Conservation (phyloP, 2,797 vertebrate genomes). For the Hyperoplus lanceolatus region DNA sequence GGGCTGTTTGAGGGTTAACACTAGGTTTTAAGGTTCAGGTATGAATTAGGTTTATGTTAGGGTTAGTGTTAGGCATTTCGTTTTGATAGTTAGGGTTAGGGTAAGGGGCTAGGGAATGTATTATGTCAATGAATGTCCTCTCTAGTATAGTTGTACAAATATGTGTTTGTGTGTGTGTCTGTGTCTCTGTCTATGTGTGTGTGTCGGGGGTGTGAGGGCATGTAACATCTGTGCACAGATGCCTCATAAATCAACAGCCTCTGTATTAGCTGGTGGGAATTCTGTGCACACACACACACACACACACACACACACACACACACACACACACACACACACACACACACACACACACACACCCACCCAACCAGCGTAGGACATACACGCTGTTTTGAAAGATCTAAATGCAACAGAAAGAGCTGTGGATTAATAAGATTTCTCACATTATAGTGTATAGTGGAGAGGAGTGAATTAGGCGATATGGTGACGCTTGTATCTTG, state of each 20-base stretch:
- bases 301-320: too few species aligned
- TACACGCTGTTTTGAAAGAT: not conserved
- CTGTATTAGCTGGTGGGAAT: constrained; percentile 54
- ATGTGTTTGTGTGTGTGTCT: too few species aligned
- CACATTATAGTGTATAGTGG: not conserved
- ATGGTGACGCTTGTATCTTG: not conserved
- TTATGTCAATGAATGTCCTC: too few species aligned
- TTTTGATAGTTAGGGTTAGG: too few species aligned
- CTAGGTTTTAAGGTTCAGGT: too few species aligned
- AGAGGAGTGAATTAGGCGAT: constrained; percentile 5
- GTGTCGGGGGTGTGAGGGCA: not conserved
- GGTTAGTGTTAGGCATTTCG: too few species aligned
- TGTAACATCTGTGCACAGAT: constrained; percentile 71
- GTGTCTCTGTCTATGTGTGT: not conserved
- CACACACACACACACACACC: too few species aligned
- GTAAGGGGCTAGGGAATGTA: too few species aligned
- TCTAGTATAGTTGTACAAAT: too few species aligned
- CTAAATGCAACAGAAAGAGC: not conserved
- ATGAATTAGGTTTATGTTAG: too few species aligned
- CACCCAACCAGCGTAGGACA: not conserved
- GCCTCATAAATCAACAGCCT: constrained; percentile 59
- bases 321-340: too few species aligned
- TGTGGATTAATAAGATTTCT: not conserved
- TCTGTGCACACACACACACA: not conserved
- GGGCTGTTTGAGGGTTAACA: too few species aligned